Evolutionary conservation across 2,797 vertebrate species (phyloP), one percentile per base, ranked within the genome.

Genomic region (Loriculus beryllinus): DNA sequence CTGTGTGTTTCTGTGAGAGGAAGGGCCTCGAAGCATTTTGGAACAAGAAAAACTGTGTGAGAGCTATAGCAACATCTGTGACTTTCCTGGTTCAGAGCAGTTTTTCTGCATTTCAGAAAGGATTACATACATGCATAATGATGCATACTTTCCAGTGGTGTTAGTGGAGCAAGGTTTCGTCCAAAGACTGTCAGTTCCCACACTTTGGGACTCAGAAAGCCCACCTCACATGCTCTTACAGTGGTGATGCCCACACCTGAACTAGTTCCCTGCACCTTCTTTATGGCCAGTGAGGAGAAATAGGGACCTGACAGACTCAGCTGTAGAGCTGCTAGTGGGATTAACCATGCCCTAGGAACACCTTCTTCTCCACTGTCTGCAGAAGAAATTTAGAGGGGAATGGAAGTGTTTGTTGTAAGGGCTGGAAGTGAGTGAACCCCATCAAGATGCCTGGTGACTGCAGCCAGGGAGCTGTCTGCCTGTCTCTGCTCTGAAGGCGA

Each of bases 301-400:
- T 0, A 0, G 37, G 59, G 31, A 43, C 42, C 23, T 1, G 5
- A 18, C 0, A 0, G 35, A 39, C 25, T 47, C 59, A 35, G 31
- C n/a, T 45, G 26, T 28, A n/a, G 20, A 68, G 37, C 45, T 75
- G 62, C 59, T 65, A 64, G 6, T 68, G 37, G 67, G 26, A 57
- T 43, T 63, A 69, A 31, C 13, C 1, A 0, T 18, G 13, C 39
- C 29, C 37, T 37, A 11, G 43, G 51, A 75, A 16, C 25, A 49
- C 13, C 45, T 21, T 69, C 28, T 88, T 25, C 70, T 89, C 22
- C 6, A 1, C 4, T 35, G 28, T 12, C 84, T 77, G 47, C 51
- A 47, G 64, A 35, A 35, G 42, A 79, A 19, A 35, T 52, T 31
- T 39, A 42, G 57, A 71, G 39, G 29, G 37, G 42, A 77, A 39